Conservation (phyloP, 2,113 vertebrate species). For the Dipodomys stephensi region DNA sequence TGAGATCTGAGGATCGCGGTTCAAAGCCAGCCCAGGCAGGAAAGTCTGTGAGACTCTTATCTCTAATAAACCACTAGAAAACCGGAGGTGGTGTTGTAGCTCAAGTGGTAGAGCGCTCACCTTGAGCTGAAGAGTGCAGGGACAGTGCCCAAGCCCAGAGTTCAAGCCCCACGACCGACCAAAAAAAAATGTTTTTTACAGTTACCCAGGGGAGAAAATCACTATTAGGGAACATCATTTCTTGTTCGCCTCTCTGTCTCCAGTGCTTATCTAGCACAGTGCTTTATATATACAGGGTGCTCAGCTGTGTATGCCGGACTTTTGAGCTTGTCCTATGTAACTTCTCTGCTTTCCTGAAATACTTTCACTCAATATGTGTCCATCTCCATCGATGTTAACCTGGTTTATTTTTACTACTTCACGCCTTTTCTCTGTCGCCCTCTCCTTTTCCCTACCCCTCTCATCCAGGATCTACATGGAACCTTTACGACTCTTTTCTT, state of each 20-base stretch:
- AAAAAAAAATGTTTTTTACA: too few relatives aligned
- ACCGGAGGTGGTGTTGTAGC: too few relatives aligned
- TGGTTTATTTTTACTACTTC: neutral
- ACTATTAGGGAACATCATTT: fast-evolving
- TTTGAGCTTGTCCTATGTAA: neutral
- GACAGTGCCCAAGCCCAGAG: too few relatives aligned
- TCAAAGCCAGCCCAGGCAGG: too few relatives aligned
- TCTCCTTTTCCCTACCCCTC: neutral
- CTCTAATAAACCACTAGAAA: too few relatives aligned
- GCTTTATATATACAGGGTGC: neutral
- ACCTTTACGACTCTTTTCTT: neutral
- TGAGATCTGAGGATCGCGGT: too few relatives aligned
- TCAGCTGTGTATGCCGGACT: too few relatives aligned
- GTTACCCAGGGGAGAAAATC: neutral
- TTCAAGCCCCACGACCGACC: too few relatives aligned
- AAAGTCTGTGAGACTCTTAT: too few relatives aligned
- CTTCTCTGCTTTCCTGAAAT: neutral
- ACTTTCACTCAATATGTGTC: neutral
- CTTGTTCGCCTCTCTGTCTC: neutral
- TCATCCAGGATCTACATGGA: neutral
- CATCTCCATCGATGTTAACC: neutral
- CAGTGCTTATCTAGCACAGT: neutral
- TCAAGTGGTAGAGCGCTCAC: too few relatives aligned
- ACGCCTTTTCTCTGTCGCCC: neutral
- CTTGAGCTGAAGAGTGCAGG: too few relatives aligned